Percentiles rank a stretch among this genome's conserved stretches.
Conservation (phyloP, 1,140 invertebrate genomes). For the Drosophila rufa region DNA sequence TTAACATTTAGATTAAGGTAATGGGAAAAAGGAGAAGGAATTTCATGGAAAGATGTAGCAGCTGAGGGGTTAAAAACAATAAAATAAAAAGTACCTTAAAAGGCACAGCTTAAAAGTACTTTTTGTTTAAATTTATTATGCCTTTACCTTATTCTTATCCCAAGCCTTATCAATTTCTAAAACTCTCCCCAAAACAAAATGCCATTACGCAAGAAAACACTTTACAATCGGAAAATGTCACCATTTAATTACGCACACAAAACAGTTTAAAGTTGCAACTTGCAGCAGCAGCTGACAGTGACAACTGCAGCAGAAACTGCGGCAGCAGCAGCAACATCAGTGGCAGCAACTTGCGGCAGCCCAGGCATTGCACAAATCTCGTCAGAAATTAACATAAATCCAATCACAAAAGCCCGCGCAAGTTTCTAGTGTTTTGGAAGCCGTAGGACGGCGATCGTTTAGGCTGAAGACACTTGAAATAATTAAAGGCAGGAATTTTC, state of each 20-base stretch:
- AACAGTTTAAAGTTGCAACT: slow-evolving; percentile 73
- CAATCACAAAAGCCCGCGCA: slow-evolving; percentile 79
- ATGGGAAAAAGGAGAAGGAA: slow-evolving; percentile 13
- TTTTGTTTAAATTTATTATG: too few relatives aligned
- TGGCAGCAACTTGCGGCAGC: slow-evolving; percentile 34
- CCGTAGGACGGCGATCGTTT: slow-evolving; percentile 73
- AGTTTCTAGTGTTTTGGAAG: slow-evolving; percentile 43
- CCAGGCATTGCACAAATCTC: slow-evolving; percentile 79
- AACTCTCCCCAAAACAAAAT: slow-evolving; percentile 1
- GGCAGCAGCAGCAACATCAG: slow-evolving; percentile 33
- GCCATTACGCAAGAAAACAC: slow-evolving; percentile 48
- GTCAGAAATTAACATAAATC: slow-evolving; percentile 83
- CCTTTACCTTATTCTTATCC: not conserved
- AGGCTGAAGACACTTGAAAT: not conserved
- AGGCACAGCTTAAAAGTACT: too few relatives aligned
- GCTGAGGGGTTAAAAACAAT: too few relatives aligned
- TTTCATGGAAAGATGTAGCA: not conserved
- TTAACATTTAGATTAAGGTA: slow-evolving; percentile 44
- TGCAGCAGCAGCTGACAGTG: slow-evolving; percentile 71
- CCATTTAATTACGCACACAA: slow-evolving; percentile 82
- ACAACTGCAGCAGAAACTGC: slow-evolving; percentile 40
- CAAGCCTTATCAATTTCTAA: slow-evolving; percentile 11
- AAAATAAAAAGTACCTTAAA: too few relatives aligned
- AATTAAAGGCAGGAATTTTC: not conserved
- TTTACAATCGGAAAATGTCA: slow-evolving; percentile 81